Conservation (phyloP, 2,113 vertebrate genomes). For the Eretmochelys imbricata region DNA sequence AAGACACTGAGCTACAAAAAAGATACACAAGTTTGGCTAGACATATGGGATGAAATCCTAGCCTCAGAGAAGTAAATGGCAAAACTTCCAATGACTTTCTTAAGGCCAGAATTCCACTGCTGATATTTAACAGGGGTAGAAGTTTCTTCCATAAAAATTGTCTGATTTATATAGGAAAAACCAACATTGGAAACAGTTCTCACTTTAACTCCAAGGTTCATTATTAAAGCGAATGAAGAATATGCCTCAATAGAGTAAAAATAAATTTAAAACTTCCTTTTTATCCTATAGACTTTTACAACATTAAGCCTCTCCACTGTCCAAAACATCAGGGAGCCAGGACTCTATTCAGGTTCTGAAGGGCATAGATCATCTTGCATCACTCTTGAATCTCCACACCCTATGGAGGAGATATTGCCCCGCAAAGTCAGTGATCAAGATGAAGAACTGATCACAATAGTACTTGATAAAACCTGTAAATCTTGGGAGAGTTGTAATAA, state of each 20-base stretch:
- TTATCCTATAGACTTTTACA: conserved; percentile 41
- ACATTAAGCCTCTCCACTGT: neutral
- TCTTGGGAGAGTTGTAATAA: neutral
- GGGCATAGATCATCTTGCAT: conserved; percentile 18
- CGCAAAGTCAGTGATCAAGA: neutral
- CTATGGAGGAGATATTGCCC: neutral
- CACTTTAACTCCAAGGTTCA: neutral
- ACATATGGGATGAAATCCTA: neutral
- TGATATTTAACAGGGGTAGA: neutral
- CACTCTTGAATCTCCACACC: conserved; percentile 28
- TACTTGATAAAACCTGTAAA: neutral
- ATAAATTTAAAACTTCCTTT: conserved; percentile 31
- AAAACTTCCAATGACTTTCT: neutral
- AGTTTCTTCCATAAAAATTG: neutral
- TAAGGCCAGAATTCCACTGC: neutral
- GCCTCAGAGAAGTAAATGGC: neutral
- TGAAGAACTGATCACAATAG: conserved; percentile 7
- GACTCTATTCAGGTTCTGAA: conserved; percentile 33
- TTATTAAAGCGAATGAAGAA: conserved; percentile 26
- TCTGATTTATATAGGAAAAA: neutral
- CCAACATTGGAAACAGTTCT: neutral
- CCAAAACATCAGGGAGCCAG: neutral
- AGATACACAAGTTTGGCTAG: neutral
- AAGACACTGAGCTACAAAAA: neutral
- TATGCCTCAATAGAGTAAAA: neutral